Conservation (phyloP, 2,797 vertebrate species). For the Selene dorsalis region DNA sequence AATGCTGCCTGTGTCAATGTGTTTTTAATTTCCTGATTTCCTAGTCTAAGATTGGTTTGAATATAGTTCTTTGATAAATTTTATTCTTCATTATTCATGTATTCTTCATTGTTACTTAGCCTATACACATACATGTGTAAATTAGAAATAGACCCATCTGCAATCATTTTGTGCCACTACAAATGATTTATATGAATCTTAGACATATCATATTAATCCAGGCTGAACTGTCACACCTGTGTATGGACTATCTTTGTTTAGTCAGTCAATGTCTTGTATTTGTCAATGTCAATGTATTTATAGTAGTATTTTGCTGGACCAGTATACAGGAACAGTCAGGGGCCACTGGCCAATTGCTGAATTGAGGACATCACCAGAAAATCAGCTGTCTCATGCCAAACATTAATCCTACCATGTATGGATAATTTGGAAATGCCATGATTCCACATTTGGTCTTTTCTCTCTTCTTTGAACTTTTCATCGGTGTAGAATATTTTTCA, state of each 20-base stretch:
- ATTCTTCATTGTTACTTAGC: not conserved
- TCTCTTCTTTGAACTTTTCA: not conserved
- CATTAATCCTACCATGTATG: not conserved
- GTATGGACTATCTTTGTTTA: no score
- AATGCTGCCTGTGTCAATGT: not conserved
- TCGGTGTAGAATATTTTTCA: not conserved
- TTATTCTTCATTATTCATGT: not conserved
- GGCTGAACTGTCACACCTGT: no score
- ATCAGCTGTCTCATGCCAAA: constrained; percentile 5
- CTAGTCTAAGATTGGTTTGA: no score
- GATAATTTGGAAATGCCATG: not conserved
- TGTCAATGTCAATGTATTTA: no score
- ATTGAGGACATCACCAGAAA: no score
- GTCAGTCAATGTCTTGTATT: no score
- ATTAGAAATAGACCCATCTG: not conserved
- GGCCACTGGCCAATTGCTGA: not conserved
- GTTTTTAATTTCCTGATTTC: not conserved
- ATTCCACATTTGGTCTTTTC: constrained; percentile 7
- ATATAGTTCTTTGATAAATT: not conserved
- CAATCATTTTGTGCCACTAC: not conserved
- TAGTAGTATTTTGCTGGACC: not conserved
- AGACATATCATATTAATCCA: no score
- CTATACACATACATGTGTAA: not conserved
- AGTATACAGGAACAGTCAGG: not conserved
- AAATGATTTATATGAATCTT: no score